Percentiles rank a stretch among this genome's conserved stretches.
Conservation (phyloP, 2,888 invertebrate genomes). For the Agrochola circellaris region DNA sequence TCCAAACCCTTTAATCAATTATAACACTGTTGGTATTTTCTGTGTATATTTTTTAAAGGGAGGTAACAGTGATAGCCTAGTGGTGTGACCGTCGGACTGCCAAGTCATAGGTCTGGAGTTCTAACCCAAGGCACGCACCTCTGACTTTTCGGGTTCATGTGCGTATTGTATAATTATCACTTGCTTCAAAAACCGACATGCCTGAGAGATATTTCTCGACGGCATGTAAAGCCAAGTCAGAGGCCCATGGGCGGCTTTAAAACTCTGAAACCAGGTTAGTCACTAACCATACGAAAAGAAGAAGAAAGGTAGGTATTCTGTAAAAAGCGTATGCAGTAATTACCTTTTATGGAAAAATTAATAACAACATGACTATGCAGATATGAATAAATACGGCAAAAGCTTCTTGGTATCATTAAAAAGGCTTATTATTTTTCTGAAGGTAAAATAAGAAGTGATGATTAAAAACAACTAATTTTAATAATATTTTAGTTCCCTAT, state of each 20-base stretch:
- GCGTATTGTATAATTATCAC: too few species aligned
- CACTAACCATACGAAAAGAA: too few species aligned
- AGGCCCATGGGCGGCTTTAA: too few species aligned
- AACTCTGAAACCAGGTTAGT: too few species aligned
- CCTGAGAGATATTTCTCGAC: too few species aligned
- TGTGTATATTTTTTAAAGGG: neutral
- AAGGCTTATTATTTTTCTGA: constrained; percentile 8
- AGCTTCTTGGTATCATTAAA: constrained; percentile 12
- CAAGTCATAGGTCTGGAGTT: too few species aligned
- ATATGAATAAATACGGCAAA: constrained; percentile 4
- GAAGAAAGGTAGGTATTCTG: neutral
- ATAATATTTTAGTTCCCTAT: constrained; percentile 14
- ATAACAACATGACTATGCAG: neutral
- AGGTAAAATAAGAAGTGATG: constrained; percentile 23
- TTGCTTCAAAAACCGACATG: too few species aligned
- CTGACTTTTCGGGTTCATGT: too few species aligned
- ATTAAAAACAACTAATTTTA: constrained; percentile 31
- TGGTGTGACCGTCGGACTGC: too few species aligned
- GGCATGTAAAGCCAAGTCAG: too few species aligned
- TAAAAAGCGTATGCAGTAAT: neutral
- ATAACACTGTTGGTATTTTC: neutral
- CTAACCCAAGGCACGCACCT: too few species aligned
- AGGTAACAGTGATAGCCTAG: too few species aligned
- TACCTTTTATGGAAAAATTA: neutral
- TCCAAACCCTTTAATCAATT: neutral